Evolutionary conservation across 30 jellyfish, hydroid and myxozoan species (phyloP).

Genomic region (Aurelia sp.): DNA sequence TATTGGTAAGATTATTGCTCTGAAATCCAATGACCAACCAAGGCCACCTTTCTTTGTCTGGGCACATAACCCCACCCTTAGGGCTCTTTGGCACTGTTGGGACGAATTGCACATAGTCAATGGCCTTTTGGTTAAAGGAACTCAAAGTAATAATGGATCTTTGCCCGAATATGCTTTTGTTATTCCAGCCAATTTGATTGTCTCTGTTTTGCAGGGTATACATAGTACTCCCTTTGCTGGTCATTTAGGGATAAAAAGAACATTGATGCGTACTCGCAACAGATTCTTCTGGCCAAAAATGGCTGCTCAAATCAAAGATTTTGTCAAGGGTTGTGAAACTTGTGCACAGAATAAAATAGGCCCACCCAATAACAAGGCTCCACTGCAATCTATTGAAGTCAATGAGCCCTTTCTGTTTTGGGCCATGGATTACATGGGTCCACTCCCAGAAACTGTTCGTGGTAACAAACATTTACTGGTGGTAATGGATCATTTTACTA

Average conservation of each 20-base stretch:
- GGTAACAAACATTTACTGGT: slow-evolving; percentile 60
- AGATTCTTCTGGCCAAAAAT: slow-evolving; percentile 60
- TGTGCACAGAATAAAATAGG: slow-evolving; percentile 43
- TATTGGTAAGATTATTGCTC: slow-evolving; percentile 26
- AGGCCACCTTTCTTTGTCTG: slow-evolving; percentile 40
- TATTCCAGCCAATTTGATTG: slow-evolving; percentile 26
- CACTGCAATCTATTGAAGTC: slow-evolving; percentile 27
- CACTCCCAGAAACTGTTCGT: slow-evolving; percentile 13
- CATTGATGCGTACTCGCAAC: slow-evolving; percentile 37
- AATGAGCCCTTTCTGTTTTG: slow-evolving; percentile 49
- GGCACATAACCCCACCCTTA: slow-evolving; percentile 13
- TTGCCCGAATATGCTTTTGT: slow-evolving; percentile 45
- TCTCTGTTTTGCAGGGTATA: slow-evolving; percentile 40
- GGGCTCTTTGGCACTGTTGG: slow-evolving; percentile 62
- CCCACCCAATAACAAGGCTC: slow-evolving; percentile 27
- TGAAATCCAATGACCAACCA: slow-evolving; percentile 25
- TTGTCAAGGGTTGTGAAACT: slow-evolving; percentile 31
- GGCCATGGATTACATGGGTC: slow-evolving; percentile 52
- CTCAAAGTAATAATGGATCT: not conserved
- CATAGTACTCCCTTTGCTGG: slow-evolving; percentile 57
- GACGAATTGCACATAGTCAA: slow-evolving; percentile 4
- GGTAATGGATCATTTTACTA: slow-evolving; percentile 71
- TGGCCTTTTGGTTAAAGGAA: slow-evolving; percentile 16
- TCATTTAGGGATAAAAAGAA: slow-evolving; percentile 42
- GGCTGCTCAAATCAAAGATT: slow-evolving; percentile 14